A percentile compares a stretch with the other conserved stretches of the same genome.
Conservation (phyloP, 2,888 invertebrate genomes). For the Phania funesta region DNA sequence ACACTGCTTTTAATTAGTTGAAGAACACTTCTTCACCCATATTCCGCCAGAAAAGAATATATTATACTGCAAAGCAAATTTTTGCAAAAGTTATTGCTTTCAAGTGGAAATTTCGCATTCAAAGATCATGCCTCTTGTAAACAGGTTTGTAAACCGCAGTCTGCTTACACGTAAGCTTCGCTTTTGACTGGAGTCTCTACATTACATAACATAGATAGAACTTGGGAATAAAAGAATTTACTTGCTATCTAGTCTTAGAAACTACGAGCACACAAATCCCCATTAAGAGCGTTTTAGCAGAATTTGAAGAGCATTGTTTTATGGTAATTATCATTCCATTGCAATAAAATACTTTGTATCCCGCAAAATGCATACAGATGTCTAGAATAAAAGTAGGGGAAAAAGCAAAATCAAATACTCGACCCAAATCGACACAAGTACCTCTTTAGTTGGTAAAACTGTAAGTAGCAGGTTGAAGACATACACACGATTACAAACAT, state of each 20-base stretch:
- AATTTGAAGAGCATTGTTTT: constrained; percentile 40
- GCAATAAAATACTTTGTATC: constrained; percentile 17
- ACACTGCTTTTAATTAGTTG: too few relatives aligned
- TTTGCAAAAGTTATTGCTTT: too few relatives aligned
- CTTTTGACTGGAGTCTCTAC: too few relatives aligned
- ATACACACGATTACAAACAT: neutral
- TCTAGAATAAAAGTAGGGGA: neutral
- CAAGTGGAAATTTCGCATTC: too few relatives aligned
- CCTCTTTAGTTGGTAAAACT: constrained; percentile 43
- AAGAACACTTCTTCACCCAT: too few relatives aligned
- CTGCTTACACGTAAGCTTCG: too few relatives aligned
- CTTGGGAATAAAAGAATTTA: too few relatives aligned
- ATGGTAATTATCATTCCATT: constrained; percentile 59
- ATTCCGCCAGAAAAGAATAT: too few relatives aligned
- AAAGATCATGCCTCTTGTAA: too few relatives aligned
- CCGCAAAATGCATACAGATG: neutral
- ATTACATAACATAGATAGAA: too few relatives aligned
- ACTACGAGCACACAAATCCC: neutral
- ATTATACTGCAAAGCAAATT: too few relatives aligned
- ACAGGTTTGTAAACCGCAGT: too few relatives aligned
- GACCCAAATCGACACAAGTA: constrained; percentile 57
- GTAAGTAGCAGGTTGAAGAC: constrained; percentile 26
- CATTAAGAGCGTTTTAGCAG: constrained; percentile 11
- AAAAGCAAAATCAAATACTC: constrained; percentile 57
- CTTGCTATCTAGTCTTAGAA: neutral